Percentiles rank a stretch among this genome's conserved stretches.
These are phyloP conservation scores for Troglohyphantes excavatus DNA, from an alignment of 2,888 invertebrate genomes.

Conservation along the genomic window DNA sequence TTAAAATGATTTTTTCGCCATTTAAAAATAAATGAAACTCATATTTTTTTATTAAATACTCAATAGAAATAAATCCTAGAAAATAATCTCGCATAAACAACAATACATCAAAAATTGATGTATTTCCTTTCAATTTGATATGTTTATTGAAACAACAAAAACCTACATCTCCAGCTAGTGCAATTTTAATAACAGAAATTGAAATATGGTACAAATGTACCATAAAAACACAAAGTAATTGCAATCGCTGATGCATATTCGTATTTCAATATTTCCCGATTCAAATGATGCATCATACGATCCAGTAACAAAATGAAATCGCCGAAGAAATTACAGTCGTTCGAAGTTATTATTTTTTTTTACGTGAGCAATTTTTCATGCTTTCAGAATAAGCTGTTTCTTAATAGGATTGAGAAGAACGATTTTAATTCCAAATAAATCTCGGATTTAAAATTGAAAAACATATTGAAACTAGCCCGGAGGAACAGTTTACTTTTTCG, in stretches of 20 bases:
- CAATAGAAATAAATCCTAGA: too few species aligned
- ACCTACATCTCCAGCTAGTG: neutral
- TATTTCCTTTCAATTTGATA: neutral
- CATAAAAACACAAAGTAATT: conserved; percentile 24
- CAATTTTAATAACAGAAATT: conserved; percentile 23
- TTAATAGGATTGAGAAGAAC: conserved; percentile 24
- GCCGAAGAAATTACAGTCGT: neutral
- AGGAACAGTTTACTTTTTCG: conserved; percentile 30
- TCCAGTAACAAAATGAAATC: neutral
- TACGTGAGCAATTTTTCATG: neutral
- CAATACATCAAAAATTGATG: neutral
- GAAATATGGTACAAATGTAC: neutral
- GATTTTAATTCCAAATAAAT: conserved; percentile 42
- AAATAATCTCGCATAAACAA: neutral
- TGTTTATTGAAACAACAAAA: neutral
- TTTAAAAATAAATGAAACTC: too few species aligned
- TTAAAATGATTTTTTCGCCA: too few species aligned
- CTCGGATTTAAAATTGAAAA: conserved; percentile 53
- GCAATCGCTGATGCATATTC: neutral
- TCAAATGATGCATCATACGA: conserved; percentile 5
- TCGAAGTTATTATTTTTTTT: conserved; percentile 36
- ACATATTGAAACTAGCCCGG: conserved; percentile 37
- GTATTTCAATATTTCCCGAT: conserved; percentile 14
- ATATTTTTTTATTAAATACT: too few species aligned
- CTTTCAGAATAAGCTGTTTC: conserved; percentile 27